These are phyloP conservation scores for Eupithecia centaureata DNA, from an alignment of 2,888 invertebrate genomes.

Conservation along the genomic window DNA sequence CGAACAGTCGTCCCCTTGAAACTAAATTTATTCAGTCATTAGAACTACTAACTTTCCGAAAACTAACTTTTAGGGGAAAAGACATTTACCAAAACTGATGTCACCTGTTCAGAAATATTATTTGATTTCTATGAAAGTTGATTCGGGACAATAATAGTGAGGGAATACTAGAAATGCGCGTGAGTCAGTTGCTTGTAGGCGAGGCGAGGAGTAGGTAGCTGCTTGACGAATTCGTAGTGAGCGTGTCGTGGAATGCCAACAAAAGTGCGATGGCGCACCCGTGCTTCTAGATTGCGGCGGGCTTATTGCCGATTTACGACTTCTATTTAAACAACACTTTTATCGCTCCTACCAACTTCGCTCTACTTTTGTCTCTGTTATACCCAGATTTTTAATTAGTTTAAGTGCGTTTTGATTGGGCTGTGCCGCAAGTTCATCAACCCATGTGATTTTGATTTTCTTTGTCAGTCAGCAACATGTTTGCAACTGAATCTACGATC, in stretches of 20 bases:
- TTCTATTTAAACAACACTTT: slow-evolving; percentile 55
- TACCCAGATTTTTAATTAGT: slow-evolving; percentile 1
- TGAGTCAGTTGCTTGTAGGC: slow-evolving; percentile 46
- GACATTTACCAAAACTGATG: slow-evolving; percentile 15
- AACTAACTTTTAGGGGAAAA: not conserved
- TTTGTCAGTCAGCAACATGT: slow-evolving; percentile 47
- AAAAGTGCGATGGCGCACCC: slow-evolving; percentile 42
- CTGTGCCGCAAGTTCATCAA: slow-evolving; percentile 47
- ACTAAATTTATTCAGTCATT: not conserved
- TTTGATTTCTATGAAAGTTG: slow-evolving; percentile 30
- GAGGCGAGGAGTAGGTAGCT: slow-evolving; percentile 42
- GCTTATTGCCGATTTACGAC: slow-evolving; percentile 60
- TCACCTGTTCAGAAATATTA: slow-evolving; percentile 21
- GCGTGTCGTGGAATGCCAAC: slow-evolving; percentile 55
- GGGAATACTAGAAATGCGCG: slow-evolving; percentile 40
- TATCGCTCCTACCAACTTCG: slow-evolving; percentile 47
- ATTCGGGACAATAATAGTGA: slow-evolving; percentile 23
- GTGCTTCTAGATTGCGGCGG: slow-evolving; percentile 44
- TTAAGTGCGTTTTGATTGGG: slow-evolving; percentile 1
- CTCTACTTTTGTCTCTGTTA: slow-evolving; percentile 29
- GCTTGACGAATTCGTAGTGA: slow-evolving; percentile 46
- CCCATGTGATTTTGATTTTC: slow-evolving; percentile 48
- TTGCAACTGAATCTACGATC: slow-evolving; percentile 51
- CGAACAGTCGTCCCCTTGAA: not conserved
- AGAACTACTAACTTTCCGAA: not conserved